These are phyloP conservation scores for Acleris holmiana DNA, from an alignment of 2,888 invertebrate genomes.

Conservation along the genomic window DNA sequence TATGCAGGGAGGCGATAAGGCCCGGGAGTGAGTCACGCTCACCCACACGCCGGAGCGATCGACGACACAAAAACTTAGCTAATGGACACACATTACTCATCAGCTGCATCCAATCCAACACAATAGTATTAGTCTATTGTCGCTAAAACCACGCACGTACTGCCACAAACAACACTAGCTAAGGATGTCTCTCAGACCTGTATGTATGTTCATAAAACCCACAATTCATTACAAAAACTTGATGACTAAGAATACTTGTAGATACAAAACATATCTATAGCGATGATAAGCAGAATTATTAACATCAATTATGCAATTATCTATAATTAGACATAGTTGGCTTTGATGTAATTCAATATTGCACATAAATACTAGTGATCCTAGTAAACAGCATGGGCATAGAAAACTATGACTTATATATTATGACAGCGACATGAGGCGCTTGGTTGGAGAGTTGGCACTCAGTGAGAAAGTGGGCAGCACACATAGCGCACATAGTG, in stretches of 20 bases:
- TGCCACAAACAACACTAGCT: not conserved
- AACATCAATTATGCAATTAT: slow-evolving; percentile 33
- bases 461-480: slow-evolving; percentile 52
- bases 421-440: too few species aligned
- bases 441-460: slow-evolving; percentile 23
- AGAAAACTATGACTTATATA: not conserved
- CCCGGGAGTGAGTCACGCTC: not conserved
- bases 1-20: too few species aligned
- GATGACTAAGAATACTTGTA: too few species aligned
- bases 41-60: not conserved
- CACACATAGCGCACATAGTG: slow-evolving; percentile 45
- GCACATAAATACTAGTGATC: slow-evolving; percentile 1
- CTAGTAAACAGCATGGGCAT: not conserved
- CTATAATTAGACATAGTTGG: slow-evolving; percentile 3
- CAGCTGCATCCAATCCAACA: slow-evolving; percentile 8
- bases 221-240: too few species aligned
- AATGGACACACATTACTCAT: slow-evolving; percentile 29
- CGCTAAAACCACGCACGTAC: not conserved
- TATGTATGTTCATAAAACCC: not conserved
- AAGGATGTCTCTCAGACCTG: not conserved
- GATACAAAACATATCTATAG: not conserved
- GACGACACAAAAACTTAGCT: slow-evolving; percentile 16
- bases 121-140: slow-evolving; percentile 10
- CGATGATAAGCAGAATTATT: slow-evolving; percentile 19
- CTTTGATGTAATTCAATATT: slow-evolving; percentile 15